Percentiles rank a stretch among this genome's conserved stretches.
Evolutionary conservation across 2,113 vertebrate genomes (phyloP).

Genomic region (Meles meles): DNA sequence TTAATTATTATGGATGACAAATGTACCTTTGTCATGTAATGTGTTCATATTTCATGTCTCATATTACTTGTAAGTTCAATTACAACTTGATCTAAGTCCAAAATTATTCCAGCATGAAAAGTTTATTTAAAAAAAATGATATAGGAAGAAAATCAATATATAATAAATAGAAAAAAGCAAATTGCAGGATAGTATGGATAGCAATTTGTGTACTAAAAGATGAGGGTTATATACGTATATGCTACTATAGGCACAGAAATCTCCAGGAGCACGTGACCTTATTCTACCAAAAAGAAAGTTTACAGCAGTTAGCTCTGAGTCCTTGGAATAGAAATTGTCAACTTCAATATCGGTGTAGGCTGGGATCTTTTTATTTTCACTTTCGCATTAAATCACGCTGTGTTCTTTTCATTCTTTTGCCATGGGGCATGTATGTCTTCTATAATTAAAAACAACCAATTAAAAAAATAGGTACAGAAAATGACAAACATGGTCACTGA

Average conservation of each 20-base stretch:
- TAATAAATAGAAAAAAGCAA: neutral
- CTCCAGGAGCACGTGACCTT: neutral
- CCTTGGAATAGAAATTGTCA: neutral
- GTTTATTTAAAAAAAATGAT: neutral
- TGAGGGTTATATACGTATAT: neutral
- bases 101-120: constrained; percentile 1
- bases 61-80: neutral
- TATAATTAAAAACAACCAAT: neutral
- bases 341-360: neutral
- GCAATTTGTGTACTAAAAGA: neutral
- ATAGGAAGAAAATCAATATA: neutral
- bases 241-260: neutral
- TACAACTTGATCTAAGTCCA: neutral
- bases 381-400: neutral
- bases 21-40: neutral
- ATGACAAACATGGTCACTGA: neutral
- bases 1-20: neutral
- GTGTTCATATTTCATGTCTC: neutral
- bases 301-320: neutral
- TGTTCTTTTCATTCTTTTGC: constrained; percentile 14
- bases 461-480: neutral
- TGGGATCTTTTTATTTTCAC: neutral
- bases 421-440: neutral
- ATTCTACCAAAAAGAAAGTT: neutral
- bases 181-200: neutral